phyloP scores from a whole-genome alignment of 2,797 vertebrate genomes.

The Hirundo rustica region DNA sequence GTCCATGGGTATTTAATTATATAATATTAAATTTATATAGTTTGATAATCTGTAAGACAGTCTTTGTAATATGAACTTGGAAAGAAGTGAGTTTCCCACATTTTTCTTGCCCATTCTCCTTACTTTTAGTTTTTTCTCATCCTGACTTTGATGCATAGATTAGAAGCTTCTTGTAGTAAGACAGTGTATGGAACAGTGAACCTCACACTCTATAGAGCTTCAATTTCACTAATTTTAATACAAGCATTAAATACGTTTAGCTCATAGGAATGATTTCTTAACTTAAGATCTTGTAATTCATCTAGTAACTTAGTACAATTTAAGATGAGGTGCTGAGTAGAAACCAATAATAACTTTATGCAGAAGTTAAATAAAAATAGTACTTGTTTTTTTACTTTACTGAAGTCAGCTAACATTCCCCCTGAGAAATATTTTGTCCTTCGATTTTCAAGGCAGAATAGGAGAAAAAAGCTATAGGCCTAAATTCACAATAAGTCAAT shows the following conservation, averaged over 20 bases:
- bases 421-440: not conserved
- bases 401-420: not conserved
- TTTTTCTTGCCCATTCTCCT: not conserved
- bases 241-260: not conserved
- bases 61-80: not conserved
- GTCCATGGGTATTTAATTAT: not conserved
- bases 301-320: not conserved
- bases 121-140: not conserved
- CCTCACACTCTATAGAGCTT: not conserved
- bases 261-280: not conserved
- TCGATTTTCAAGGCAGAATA: not conserved
- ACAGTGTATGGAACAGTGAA: not conserved
- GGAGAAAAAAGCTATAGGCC: not conserved
- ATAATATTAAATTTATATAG: not conserved
- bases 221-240: not conserved
- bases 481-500: constrained; percentile 10
- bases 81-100: not conserved
- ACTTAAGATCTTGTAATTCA: not conserved
- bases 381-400: not conserved
- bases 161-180: not conserved
- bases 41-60: not conserved
- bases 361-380: not conserved
- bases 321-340: not conserved
- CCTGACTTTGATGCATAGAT: not conserved
- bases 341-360: not conserved